Base-by-base conservation (phyloP, 2,888 invertebrate species). In the Helicoverpa assulta region DNA sequence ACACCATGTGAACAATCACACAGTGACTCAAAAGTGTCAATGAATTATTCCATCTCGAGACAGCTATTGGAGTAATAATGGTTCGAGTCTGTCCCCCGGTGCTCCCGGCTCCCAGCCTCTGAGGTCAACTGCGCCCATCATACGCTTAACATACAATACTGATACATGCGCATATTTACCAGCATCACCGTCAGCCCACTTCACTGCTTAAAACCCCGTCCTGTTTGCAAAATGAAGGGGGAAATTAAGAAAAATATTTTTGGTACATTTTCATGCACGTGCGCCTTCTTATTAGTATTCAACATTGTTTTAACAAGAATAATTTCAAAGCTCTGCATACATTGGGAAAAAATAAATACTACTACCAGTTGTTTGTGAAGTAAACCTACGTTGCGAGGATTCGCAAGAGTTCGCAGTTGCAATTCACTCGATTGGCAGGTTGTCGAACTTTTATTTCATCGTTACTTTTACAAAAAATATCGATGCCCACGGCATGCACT, bases 151-250 rank as follows among this genome's bases (percentile, higher is more conserved):
- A 91, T 92, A 92, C 90, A 90, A 85, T 79, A 51, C 76, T 72
- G 71, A 56, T 79, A 63, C 73, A 73, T 93, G 94, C 91, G 91
- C 93, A 94, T 95, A 93, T 92, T 94, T 90, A 92, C 18, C 83
- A 80, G 80, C 74, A 83, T 81, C 81, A 67, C 69, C 79, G 84
- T 87, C 86, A 79, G 79, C 81, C 80, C 81, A 82, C 83, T 86
- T 85, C 75, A 72, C 67, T 77, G 65, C 16, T 82, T 77, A 80
- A 70, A 67, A 60, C 37, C 81, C 82, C 84, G 84, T 84, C 69
- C 85, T 80, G 84, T 86, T 88, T 88, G 90, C 90, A 83, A 92
- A 91, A 90, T 87, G 82, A 85, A 87, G 70, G 80, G 58, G 84
- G 78, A 89, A 87, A 86, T 84, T 85, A 87, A 87, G 86, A 89